phyloP scores from a whole-genome alignment of 2,113 vertebrate genomes.

The Lichenostomus cassidix region DNA sequence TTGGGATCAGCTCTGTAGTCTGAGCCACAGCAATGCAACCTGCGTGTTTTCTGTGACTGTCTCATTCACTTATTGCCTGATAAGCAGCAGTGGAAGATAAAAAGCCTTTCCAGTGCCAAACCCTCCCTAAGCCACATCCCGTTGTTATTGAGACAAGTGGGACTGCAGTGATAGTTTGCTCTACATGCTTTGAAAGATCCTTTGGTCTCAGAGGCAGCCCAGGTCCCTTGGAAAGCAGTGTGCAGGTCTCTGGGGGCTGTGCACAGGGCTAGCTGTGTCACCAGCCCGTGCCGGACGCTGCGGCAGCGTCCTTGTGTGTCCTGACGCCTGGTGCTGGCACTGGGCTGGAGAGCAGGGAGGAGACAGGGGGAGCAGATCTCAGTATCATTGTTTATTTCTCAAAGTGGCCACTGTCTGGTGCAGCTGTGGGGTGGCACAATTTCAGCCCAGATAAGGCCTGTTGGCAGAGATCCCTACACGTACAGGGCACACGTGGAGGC shows the following conservation, averaged over 20 bases:
- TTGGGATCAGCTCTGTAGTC: neutral
- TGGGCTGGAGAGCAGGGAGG: neutral
- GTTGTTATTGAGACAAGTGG: neutral
- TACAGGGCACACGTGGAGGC: slow-evolving; percentile 33
- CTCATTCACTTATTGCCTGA: neutral
- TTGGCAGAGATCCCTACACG: neutral
- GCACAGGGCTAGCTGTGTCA: neutral
- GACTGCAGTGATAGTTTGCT: neutral
- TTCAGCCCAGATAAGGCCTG: neutral
- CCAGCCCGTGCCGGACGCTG: rapidly evolving
- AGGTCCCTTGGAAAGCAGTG: neutral
- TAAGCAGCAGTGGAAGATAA: neutral
- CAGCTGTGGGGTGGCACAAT: slow-evolving; percentile 27
- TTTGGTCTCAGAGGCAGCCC: neutral
- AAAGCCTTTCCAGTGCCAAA: neutral
- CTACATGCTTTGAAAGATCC: neutral
- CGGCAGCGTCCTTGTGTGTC: neutral
- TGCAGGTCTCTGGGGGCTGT: neutral
- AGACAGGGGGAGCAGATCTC: neutral
- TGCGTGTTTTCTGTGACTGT: neutral
- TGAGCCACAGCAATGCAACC: neutral
- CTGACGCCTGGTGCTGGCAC: neutral
- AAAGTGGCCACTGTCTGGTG: slow-evolving; percentile 41
- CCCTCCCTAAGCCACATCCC: neutral
- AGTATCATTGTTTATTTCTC: slow-evolving; percentile 41